Evolutionary conservation across 2,888 invertebrate genomes (phyloP).

Genomic region (Polyommatus iphigenia): DNA sequence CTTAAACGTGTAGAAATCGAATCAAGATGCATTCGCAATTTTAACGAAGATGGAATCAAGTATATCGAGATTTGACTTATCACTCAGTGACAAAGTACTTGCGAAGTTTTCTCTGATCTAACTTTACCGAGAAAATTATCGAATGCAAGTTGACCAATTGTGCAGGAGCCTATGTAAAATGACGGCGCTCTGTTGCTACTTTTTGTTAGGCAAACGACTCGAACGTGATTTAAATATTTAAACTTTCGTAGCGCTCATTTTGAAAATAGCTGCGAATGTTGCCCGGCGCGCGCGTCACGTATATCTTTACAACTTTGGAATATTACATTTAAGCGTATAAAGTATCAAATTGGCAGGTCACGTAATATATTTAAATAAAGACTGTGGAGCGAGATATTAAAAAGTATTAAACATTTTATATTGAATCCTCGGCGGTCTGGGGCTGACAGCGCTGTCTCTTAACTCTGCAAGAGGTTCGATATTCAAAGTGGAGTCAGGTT

Average conservation of each 20-base stretch:
- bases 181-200: conserved; percentile 29
- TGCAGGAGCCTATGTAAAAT: conserved; percentile 34
- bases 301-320: conserved; percentile 28
- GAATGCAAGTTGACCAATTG: not conserved
- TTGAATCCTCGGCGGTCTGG: conserved; percentile 11
- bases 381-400: conserved; percentile 12
- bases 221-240: conserved; percentile 34
- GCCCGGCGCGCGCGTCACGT: not conserved
- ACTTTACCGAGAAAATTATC: conserved; percentile 14
- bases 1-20: no score
- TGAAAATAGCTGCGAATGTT: conserved; percentile 19
- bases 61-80: no score
- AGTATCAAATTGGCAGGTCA: conserved; percentile 27
- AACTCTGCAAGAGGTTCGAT: conserved; percentile 13
- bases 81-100: no score
- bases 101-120: not conserved
- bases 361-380: conserved; percentile 30
- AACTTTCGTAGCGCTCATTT: conserved; percentile 21
- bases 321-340: conserved; percentile 24
- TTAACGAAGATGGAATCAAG: no score
- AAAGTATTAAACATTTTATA: conserved; percentile 18
- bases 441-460: conserved; percentile 13
- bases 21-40: no score
- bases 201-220: conserved; percentile 31
- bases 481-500: conserved; percentile 3